Base-by-base conservation (phyloP, 1,140 invertebrate genomes). In the Scaptomyza hsui region DNA sequence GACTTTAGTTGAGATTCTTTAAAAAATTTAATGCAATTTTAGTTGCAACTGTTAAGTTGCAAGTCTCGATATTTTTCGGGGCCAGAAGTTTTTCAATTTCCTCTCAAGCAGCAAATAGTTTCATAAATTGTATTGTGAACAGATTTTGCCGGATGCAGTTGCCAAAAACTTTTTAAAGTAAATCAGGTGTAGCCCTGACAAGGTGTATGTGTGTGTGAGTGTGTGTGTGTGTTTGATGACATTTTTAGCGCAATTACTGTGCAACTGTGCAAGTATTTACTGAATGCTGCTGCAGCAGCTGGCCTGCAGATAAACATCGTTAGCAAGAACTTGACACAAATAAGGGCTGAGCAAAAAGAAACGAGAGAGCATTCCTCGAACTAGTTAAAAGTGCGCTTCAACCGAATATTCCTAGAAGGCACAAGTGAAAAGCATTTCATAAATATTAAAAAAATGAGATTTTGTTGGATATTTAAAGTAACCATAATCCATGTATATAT, bases 11-110 rank as follows among this genome's bases (percentile, higher is more conserved):
- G n/a, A 42, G 24, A 26, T 41, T 26, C 12, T 26, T 29, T 9
- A 29, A 29, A 39, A 16, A 32, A 75, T 61, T 69, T 41, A n/a
- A 3, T 10, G n/a, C 48, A 63, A 48, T 53, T 47, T n/a, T n/a
- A n/a, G n/a, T n/a, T 35, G 26, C 52, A 78, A 73, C 76, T 62
- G 53, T 71, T 42, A 55, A 37, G 37, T 24, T 29, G n/a, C 12
- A 32, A 67, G 41, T 48, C 12, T 48, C 15, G 49, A 18, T 10
- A 0, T 18, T n/a, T 37, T 19, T 32, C 32, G 5, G 32, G 32
- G 59, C n/a, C 5, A 39, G 15, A 83, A 72, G 51, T 78, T 67
- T 80, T 86, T 56, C 63, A 74, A 86, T 71, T 85, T 85, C 47
- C 63, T 37, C 47, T 39, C 18, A 18, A 63, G 47, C 49, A 45